Evolutionary conservation across 2,113 vertebrate species (phyloP).

Genomic region (Cyphomyrus discorhynchus): DNA sequence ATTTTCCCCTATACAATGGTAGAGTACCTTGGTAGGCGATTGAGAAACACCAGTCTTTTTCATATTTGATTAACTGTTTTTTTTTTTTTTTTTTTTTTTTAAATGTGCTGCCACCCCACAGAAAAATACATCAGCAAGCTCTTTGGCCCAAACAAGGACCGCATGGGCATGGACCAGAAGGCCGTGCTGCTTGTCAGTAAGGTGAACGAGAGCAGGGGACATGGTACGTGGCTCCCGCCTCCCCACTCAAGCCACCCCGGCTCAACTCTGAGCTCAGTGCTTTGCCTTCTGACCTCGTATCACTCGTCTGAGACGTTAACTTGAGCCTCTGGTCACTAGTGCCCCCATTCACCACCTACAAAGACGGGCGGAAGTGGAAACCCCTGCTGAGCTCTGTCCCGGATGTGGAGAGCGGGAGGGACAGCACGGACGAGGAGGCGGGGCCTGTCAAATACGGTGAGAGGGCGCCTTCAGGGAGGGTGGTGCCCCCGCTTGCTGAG

Average conservation of each 20-base stretch:
- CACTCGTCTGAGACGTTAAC: background rate
- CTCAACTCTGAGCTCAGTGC: background rate
- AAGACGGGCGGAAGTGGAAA: constrained; percentile 80
- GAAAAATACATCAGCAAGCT: constrained; percentile 91
- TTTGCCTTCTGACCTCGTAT: background rate
- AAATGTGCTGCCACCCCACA: constrained; percentile 38
- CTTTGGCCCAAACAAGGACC: constrained; percentile 82
- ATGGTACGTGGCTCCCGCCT: constrained; percentile 56
- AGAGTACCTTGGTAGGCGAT: background rate
- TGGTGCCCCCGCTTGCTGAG: background rate
- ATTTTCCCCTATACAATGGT: background rate
- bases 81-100: background rate
- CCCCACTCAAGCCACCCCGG: too few species aligned
- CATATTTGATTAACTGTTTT: background rate
- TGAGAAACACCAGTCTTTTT: background rate
- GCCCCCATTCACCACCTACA: constrained; percentile 88
- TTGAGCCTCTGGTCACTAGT: constrained; percentile 52
- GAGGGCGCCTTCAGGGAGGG: background rate
- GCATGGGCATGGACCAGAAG: constrained; percentile 92
- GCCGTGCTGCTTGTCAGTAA: constrained; percentile 94
- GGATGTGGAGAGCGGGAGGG: constrained; percentile 46
- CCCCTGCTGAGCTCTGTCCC: constrained; percentile 67
- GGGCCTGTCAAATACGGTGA: constrained; percentile 66
- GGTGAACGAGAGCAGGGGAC: constrained; percentile 83
- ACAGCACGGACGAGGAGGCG: constrained; percentile 62